A percentile compares a stretch with the other conserved stretches of the same genome.
Evolutionary conservation across 1,140 invertebrate species (phyloP).

Genomic region (Polyergus mexicanus): DNA sequence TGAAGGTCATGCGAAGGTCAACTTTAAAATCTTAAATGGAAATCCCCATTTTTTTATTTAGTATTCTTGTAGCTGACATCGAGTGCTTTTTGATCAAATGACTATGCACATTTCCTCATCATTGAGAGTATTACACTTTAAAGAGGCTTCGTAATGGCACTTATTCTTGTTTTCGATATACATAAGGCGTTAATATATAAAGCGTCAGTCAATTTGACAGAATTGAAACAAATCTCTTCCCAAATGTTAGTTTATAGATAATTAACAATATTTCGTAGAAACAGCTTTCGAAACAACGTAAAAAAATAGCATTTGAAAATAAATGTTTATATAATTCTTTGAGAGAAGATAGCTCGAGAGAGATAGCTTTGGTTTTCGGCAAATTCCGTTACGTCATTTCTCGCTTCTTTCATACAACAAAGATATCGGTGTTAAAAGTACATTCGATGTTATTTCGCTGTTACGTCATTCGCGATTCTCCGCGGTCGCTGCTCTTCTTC

Average conservation of each 20-base stretch:
- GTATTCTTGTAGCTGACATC: too few relatives aligned
- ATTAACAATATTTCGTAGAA: not conserved
- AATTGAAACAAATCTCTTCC: not conserved
- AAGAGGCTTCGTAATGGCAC: not conserved
- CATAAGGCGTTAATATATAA: not conserved
- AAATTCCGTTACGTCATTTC: slow-evolving; percentile 7
- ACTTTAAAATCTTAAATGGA: too few relatives aligned
- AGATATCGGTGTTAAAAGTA: slow-evolving; percentile 23
- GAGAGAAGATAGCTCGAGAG: not conserved
- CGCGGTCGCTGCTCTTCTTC: slow-evolving; percentile 9
- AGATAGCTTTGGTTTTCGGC: not conserved
- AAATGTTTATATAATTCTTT: not conserved
- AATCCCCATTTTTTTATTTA: too few relatives aligned
- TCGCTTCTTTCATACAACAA: not conserved
- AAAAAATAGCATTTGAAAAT: not conserved
- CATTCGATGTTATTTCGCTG: not conserved
- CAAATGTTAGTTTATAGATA: not conserved
- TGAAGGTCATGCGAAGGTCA: too few relatives aligned
- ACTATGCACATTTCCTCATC: slow-evolving; percentile 32
- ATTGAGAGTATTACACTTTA: slow-evolving; percentile 42
- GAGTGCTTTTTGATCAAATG: slow-evolving; percentile 54
- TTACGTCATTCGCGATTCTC: slow-evolving; percentile 16
- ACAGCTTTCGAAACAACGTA: not conserved
- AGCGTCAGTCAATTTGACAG: not conserved
- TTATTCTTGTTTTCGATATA: not conserved